phyloP scores from a whole-genome alignment of 2,888 invertebrate genomes.

The Scaptomyza cyrtandrae region DNA sequence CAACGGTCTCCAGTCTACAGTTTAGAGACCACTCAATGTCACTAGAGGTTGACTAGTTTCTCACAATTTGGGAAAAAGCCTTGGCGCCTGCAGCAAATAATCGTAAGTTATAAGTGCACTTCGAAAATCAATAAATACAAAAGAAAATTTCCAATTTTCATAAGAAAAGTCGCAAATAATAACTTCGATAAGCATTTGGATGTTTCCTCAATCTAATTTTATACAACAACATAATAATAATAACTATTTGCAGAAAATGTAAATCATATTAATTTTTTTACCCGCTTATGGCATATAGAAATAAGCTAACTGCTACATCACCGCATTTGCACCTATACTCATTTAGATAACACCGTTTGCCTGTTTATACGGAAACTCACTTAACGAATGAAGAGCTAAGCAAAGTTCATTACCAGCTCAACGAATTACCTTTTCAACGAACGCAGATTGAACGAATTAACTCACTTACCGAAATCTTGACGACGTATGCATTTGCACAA shows the following conservation, averaged over 20 bases:
- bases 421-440: neutral
- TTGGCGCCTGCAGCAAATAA: neutral
- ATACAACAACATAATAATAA: neutral
- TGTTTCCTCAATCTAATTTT: neutral
- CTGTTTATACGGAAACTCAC: neutral
- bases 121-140: neutral
- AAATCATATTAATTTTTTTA: neutral
- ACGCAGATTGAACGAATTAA: too few relatives aligned
- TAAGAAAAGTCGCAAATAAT: neutral
- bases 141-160: slow-evolving; percentile 1
- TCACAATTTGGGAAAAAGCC: slow-evolving; percentile 4
- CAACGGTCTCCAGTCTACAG: neutral
- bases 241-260: neutral
- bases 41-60: slow-evolving; percentile 2
- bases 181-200: neutral
- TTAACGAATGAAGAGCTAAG: neutral
- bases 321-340: neutral
- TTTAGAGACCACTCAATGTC: slow-evolving; percentile 13
- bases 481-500: neutral
- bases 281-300: neutral
- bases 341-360: neutral
- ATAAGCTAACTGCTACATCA: slow-evolving; percentile 16
- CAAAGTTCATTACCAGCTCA: neutral
- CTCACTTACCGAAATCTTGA: neutral
- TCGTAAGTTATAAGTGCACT: slow-evolving; percentile 5